Base-by-base conservation (phyloP, 2,888 invertebrate species). In the Agrotis ipsilon region DNA sequence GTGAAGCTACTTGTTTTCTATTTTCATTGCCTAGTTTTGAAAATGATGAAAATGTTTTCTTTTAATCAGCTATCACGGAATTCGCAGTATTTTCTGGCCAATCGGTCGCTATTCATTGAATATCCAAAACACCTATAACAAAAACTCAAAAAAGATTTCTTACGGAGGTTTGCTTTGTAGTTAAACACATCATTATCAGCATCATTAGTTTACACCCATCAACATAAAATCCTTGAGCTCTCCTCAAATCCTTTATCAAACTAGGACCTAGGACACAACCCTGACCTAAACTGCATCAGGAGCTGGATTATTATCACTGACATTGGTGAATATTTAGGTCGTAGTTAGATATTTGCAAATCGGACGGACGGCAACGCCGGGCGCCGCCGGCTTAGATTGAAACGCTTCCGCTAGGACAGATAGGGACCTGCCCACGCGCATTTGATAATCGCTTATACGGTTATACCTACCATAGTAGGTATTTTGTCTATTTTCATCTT, bases 241-340 rank as follows among this genome's bases (percentile, higher is more conserved):
- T 48, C 58, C 62, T n/a, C 21, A 4, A 32, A 19, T 46, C 5
- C 18, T 16, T 13, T 32, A 55, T 32, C 32, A 19, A 64, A 32
- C 45, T 21, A 45, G 68, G 32, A 55, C 39, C 60, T 63, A 78
- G 82, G 63, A 32, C 75, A 18, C 63, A 79, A 61, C 87, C 86
- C 67, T 88, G 86, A 89, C 87, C 85, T 67, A 27, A 71, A 78
- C 65, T 86, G 83, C 84, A 86, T 45, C 70, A 81, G 58, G 64
- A 60, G 51, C 70, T 75, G 81, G 74, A 79, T 81, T 87, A 90
- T 81, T 87, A 90, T 89, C 87, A 82, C 78, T 88, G 88, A 90
- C 91, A 89, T 89, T 90, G 88, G 64, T 19, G 62, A 69, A 19
- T 72, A 90, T 78, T 84, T 89, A 85, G 92, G 92, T 88, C 92